These are phyloP conservation scores for Trematomus bernacchii DNA, from an alignment of 2,797 vertebrate species.

Conservation along the genomic window DNA sequence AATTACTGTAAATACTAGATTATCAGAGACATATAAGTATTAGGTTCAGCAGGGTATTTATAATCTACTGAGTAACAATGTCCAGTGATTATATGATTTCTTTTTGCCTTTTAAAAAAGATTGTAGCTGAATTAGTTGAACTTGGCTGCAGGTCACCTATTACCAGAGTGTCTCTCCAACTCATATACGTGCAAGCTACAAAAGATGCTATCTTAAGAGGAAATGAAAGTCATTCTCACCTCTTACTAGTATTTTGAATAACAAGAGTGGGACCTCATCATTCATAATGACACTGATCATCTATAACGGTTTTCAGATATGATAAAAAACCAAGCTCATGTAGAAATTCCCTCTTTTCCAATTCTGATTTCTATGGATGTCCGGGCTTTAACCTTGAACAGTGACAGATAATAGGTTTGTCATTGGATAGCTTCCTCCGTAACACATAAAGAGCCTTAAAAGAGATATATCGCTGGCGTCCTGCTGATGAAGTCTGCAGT, in stretches of 20 bases:
- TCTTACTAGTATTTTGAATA: slow-evolving; percentile 81
- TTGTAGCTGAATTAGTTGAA: slow-evolving; percentile 28
- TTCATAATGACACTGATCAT: slow-evolving; percentile 89
- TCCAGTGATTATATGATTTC: slow-evolving; percentile 4
- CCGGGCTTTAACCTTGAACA: slow-evolving; percentile 82
- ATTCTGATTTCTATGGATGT: slow-evolving; percentile 80
- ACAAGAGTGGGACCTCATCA: slow-evolving; percentile 79
- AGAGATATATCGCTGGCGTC: slow-evolving; percentile 80
- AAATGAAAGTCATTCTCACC: slow-evolving; percentile 83
- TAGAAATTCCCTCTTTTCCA: slow-evolving; percentile 80
- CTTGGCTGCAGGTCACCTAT: slow-evolving; percentile 58
- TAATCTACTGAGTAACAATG: neutral
- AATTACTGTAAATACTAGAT: neutral
- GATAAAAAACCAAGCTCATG: slow-evolving; percentile 75
- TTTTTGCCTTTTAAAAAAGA: slow-evolving; percentile 8
- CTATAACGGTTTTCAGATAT: slow-evolving; percentile 84
- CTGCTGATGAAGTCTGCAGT: slow-evolving; percentile 79
- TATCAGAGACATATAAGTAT: neutral
- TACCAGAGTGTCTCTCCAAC: slow-evolving; percentile 55
- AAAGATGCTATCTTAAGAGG: slow-evolving; percentile 75
- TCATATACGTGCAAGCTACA: slow-evolving; percentile 75
- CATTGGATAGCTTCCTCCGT: slow-evolving; percentile 79
- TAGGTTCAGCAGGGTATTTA: neutral
- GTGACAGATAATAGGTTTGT: slow-evolving; percentile 86
- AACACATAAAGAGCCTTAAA: slow-evolving; percentile 82